These are phyloP conservation scores for Enteromius thamalakanensis DNA, from an alignment of 2,797 vertebrate species.

Conservation along the genomic window DNA sequence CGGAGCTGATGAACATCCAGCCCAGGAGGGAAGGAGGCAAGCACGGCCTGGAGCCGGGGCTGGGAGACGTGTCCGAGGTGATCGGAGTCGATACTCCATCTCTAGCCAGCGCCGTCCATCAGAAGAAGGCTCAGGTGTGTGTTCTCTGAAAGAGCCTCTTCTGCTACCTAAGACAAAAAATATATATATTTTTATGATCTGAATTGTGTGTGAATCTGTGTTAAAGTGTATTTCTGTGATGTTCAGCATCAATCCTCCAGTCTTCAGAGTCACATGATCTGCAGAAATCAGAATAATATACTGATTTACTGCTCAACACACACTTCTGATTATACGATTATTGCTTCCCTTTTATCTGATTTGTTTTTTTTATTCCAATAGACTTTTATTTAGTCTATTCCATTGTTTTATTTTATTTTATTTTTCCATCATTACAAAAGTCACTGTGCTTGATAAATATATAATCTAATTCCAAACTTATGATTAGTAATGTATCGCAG, in stretches of 20 bases:
- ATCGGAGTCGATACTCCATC: constrained; percentile 85
- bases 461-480: too few species aligned
- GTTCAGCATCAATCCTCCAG: not conserved
- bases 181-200: not conserved
- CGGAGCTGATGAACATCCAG: constrained; percentile 88
- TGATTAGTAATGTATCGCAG: too few species aligned
- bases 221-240: not conserved
- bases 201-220: not conserved
- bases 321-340: too few species aligned
- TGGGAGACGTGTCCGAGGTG: constrained; percentile 93
- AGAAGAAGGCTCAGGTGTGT: constrained; percentile 87
- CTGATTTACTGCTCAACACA: not conserved
- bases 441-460: too few species aligned
- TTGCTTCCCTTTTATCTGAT: too few species aligned
- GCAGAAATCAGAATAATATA: not conserved
- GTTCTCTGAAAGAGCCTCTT: not conserved
- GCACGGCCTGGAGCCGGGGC: constrained; percentile 87
- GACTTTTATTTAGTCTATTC: too few species aligned
- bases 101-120: constrained; percentile 86
- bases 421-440: too few species aligned
- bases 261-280: not conserved
- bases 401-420: too few species aligned
- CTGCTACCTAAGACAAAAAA: not conserved
- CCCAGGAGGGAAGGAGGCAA: constrained; percentile 89
- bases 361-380: too few species aligned